Base-by-base conservation (phyloP, 1,140 invertebrate genomes). In the Drosophila trapezifrons region DNA sequence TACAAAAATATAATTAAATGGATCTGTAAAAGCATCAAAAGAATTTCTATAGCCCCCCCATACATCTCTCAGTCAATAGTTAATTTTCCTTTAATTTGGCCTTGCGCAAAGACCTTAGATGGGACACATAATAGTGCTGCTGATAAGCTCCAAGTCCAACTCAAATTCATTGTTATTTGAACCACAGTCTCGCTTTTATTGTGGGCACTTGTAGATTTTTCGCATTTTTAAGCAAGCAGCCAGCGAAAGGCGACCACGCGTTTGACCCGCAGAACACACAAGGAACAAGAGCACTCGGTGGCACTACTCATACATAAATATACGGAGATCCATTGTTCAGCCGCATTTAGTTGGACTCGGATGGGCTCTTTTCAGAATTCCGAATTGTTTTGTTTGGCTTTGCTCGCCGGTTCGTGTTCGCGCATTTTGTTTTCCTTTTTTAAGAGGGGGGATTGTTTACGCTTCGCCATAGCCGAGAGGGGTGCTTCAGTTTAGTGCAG, bases 221-320 rank as follows among this genome's bases (percentile, higher is more conserved):
- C 72, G 83, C 76, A 79, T 79, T 82, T 86, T 72, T 59, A 73
- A 86, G 52, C 59, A 69, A 32, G 25, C 63, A 64, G 59, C 63
- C 47, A 57, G 60, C 57, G 65, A 78, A 85, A 78, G 75, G 69
- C 75, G 65, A 60, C 69, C 82, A 81, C 82, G 70, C 76, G 83
- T 83, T 83, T 87, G 82, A 89, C 83, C 83, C 64, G 45, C 63
- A 17, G 35, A 27, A 17, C 57, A 62, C 69, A 75, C 43, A 37
- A 51, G 52, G 27, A 37, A 51, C 27, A n/a, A n/a, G 58, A 57
- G 37, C 42, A 62, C 63, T 65, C 57, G 59, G 51, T 49, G 42
- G 67, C 83, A 83, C 83, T 87, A 89, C 79, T 87, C 83, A 87
- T 87, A 87, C 83, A 89, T 86, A 87, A 82, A 83, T 76, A 86